Conservation (phyloP, 2,888 invertebrate species). For the Oligia strigilis region DNA sequence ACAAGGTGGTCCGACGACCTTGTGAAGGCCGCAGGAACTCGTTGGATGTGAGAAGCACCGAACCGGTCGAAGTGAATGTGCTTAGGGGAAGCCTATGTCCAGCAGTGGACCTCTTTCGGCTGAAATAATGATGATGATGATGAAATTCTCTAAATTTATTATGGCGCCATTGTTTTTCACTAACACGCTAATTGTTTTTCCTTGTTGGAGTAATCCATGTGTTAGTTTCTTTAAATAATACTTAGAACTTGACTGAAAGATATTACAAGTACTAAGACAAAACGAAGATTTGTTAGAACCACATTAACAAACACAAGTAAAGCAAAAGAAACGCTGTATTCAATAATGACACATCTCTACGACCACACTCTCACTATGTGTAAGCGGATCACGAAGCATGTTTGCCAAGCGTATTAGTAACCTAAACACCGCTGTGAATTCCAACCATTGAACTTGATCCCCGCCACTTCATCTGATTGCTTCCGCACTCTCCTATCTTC, state of each 20-base stretch:
- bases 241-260: too few relatives aligned
- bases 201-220: not conserved
- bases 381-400: slow-evolving; percentile 82
- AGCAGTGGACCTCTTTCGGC: too few relatives aligned
- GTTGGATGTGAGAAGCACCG: too few relatives aligned
- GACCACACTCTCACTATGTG: slow-evolving; percentile 69
- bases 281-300: not conserved
- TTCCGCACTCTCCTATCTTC: slow-evolving; percentile 40
- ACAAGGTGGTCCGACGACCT: too few relatives aligned
- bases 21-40: too few relatives aligned
- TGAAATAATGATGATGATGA: too few relatives aligned
- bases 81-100: too few relatives aligned
- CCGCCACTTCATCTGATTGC: slow-evolving; percentile 56
- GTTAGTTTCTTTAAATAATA: not conserved
- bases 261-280: not conserved
- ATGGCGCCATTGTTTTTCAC: not conserved
- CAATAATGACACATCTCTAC: slow-evolving; percentile 68
- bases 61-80: too few relatives aligned
- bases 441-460: slow-evolving; percentile 72
- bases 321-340: slow-evolving; percentile 42
- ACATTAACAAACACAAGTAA: not conserved
- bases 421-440: slow-evolving; percentile 79
- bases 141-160: not conserved
- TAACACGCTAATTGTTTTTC: not conserved
- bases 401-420: slow-evolving; percentile 83